These are phyloP conservation scores for Dinomys branickii DNA, from an alignment of 2,113 vertebrate genomes.

Conservation along the genomic window DNA sequence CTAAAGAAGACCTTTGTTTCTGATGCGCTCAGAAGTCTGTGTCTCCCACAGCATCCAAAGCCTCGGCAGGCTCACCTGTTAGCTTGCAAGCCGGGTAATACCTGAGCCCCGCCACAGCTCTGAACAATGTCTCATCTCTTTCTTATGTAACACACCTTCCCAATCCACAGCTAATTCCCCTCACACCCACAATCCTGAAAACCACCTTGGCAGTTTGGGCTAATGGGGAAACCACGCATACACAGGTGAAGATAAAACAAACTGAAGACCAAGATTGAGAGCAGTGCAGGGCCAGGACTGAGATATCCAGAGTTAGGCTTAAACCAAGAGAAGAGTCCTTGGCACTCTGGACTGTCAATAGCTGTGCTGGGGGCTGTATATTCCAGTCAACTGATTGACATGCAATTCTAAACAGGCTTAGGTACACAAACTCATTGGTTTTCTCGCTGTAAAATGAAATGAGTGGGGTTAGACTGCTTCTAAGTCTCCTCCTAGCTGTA, in stretches of 20 bases:
- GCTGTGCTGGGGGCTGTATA: not conserved
- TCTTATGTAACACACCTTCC: not conserved
- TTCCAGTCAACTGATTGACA: not conserved
- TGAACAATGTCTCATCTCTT: not conserved
- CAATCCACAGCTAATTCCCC: not conserved
- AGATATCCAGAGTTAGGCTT: not conserved
- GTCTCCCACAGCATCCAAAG: not conserved
- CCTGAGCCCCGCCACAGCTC: not conserved
- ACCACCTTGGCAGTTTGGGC: not conserved
- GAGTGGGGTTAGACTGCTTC: constrained; percentile 20
- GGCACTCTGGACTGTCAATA: constrained; percentile 14
- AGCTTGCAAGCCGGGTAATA: not conserved
- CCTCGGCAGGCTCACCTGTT: not conserved
- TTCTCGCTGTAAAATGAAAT: constrained; percentile 37
- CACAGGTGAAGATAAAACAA: constrained; percentile 4
- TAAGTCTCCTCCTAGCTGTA: not conserved
- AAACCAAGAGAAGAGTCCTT: not conserved
- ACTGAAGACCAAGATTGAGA: constrained; percentile 44
- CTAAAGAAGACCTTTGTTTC: not conserved
- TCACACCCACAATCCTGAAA: not conserved
- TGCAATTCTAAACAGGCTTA: constrained; percentile 36
- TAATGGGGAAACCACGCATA: not conserved
- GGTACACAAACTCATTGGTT: constrained; percentile 10
- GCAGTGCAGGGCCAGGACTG: not conserved
- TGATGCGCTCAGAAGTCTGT: not conserved